Evolutionary conservation across 1,140 invertebrate genomes (phyloP).

Genomic region (Cydia amplana): DNA sequence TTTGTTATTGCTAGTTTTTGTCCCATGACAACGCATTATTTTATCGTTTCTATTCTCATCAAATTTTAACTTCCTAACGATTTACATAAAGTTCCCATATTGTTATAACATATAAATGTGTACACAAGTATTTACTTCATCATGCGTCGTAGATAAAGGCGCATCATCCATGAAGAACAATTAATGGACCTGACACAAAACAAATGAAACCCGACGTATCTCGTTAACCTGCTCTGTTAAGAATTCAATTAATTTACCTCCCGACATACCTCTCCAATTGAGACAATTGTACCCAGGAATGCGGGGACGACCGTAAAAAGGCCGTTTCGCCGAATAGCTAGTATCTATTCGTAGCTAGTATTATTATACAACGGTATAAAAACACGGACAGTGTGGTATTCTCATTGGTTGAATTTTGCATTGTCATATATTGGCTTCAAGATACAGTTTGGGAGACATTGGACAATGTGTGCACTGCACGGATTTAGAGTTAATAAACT

Average conservation of each 20-base stretch:
- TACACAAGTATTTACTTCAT: no score
- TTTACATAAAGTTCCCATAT: no score
- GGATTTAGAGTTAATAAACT: no score
- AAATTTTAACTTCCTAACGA: no score
- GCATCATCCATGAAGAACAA: slow-evolving; percentile 48
- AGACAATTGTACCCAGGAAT: slow-evolving; percentile 4
- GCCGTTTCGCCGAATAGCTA: not conserved
- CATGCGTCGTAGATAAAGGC: slow-evolving; percentile 23
- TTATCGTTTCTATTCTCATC: no score
- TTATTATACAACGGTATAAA: not conserved
- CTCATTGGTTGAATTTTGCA: slow-evolving; percentile 23
- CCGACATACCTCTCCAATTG: slow-evolving; percentile 1
- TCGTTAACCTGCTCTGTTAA: slow-evolving; percentile 13
- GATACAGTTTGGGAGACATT: no score
- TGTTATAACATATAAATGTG: no score
- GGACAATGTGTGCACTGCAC: no score
- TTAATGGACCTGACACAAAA: not conserved
- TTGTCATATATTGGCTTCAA: no score
- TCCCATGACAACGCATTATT: no score
- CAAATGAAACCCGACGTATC: not conserved
- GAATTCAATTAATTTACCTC: slow-evolving; percentile 17
- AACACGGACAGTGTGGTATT: slow-evolving; percentile 28
- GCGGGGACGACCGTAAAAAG: not conserved
- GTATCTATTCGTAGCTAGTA: no score
- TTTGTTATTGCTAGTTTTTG: no score